Conservation (phyloP, 2,797 vertebrate species). For the Myotis daubentonii region DNA sequence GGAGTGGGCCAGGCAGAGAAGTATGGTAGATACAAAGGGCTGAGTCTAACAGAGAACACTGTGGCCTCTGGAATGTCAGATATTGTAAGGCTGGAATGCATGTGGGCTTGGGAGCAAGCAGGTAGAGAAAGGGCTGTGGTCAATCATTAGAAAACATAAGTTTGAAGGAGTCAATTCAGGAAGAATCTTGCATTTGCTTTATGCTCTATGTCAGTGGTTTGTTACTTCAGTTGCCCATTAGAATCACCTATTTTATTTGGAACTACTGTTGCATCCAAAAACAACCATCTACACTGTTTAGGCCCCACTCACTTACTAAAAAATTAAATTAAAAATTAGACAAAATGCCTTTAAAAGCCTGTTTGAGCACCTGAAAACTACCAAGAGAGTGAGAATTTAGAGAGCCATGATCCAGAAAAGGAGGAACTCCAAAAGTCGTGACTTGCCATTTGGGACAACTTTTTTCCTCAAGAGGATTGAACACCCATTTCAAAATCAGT, state of each 20-base stretch:
- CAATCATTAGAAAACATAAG: neutral
- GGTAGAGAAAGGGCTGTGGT: neutral
- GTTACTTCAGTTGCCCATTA: neutral
- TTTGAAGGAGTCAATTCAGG: neutral
- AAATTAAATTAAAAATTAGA: slow-evolving; percentile 9
- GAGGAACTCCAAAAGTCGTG: neutral
- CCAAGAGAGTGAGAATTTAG: neutral
- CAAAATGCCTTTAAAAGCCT: slow-evolving; percentile 20
- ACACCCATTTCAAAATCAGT: neutral
- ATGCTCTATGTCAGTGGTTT: neutral
- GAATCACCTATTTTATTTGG: neutral
- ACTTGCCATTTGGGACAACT: neutral
- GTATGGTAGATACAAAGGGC: neutral
- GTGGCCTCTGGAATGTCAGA: neutral
- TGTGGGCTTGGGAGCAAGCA: neutral
- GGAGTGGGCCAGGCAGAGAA: neutral
- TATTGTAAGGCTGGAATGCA: neutral
- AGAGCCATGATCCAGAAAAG: neutral
- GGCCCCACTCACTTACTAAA: neutral
- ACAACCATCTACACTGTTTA: neutral
- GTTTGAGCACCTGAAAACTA: neutral
- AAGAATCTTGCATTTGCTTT: neutral
- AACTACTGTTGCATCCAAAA: neutral
- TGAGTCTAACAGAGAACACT: neutral
- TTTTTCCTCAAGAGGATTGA: neutral